phyloP scores from a whole-genome alignment of 2,113 vertebrate species.

The Sinocyclocheilus rhinocerous region DNA sequence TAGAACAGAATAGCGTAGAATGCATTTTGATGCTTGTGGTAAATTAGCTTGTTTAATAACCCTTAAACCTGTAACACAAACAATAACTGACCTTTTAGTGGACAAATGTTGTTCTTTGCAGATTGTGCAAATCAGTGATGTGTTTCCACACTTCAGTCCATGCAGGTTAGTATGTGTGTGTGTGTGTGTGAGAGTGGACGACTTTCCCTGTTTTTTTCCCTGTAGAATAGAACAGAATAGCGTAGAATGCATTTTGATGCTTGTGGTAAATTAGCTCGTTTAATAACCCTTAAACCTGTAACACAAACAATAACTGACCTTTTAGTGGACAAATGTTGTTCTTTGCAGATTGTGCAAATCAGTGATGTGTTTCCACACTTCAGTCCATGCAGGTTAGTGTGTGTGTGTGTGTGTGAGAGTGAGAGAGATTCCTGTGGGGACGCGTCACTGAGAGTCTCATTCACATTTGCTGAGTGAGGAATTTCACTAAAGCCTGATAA shows the following conservation, averaged over 20 bases:
- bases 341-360: not conserved
- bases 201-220: not conserved
- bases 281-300: not conserved
- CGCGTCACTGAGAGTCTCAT: slow-evolving; percentile 58
- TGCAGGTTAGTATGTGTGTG: slow-evolving; percentile 8
- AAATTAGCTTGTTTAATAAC: not conserved
- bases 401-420: not conserved
- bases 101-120: not conserved
- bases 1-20: not conserved
- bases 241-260: not conserved
- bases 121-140: not conserved
- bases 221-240: not conserved
- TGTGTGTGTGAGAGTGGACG: not conserved
- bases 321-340: not conserved
- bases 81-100: slow-evolving; percentile 5
- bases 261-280: not conserved
- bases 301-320: slow-evolving; percentile 11
- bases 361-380: not conserved
- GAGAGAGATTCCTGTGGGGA: slow-evolving; percentile 23
- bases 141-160: not conserved
- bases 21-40: not conserved
- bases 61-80: not conserved
- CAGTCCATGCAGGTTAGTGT: not conserved
- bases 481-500: slow-evolving; percentile 74
- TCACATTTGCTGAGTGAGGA: slow-evolving; percentile 76